Base-by-base conservation (phyloP, 2,888 invertebrate genomes). In the Pogonocherus hispidulus region DNA sequence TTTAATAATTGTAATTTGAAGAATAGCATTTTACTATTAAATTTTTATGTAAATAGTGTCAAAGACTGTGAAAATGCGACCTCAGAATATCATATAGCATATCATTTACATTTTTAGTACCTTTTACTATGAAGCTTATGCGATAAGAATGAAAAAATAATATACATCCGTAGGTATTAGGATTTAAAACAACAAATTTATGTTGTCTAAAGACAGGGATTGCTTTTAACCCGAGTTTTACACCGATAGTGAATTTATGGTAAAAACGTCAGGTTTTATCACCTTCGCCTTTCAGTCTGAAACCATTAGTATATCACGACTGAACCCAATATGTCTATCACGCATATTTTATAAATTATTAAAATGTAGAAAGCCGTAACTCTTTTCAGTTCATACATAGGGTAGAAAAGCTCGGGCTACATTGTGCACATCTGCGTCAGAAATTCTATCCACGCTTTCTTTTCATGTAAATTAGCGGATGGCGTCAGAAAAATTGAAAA, bases 401-500 rank as follows among this genome's bases (percentile, higher is more conserved):
- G 62, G 51, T 32, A 51, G 62, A 22, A 62, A 51, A 62, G 23
- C 51, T 11, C 51, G n/a, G 27, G 35, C 62, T 37, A 37, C 46
- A 51, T 62, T 62, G 49, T 51, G 57, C 51, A 65, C 57, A 65
- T 65, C 57, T 65, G 56, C 51, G 47, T 37, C 51, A 32, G 51
- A 57, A 55, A 65, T 65, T 57, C 65, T 16, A 41, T 16, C 65
- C 56, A 57, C 41, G 65, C 47, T n/a, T 56, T 57, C 57, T 57
- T 65, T 51, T 56, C 47, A 65, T 57, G 57, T 37, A 65, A 65
- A 57, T 65, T 65, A 65, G 65, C 35, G 41, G 57, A 41, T 47
- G 37, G 57, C 51, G 49, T 57, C 57, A 56, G 56, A 49, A 57
- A 65, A 65, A 57, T 65, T 64, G 55, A 57, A 65, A 56, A 65